Evolutionary conservation across 2,888 invertebrate species (phyloP), one percentile per base, ranked within the genome.

Genomic region (Chrysina gloriosa): DNA sequence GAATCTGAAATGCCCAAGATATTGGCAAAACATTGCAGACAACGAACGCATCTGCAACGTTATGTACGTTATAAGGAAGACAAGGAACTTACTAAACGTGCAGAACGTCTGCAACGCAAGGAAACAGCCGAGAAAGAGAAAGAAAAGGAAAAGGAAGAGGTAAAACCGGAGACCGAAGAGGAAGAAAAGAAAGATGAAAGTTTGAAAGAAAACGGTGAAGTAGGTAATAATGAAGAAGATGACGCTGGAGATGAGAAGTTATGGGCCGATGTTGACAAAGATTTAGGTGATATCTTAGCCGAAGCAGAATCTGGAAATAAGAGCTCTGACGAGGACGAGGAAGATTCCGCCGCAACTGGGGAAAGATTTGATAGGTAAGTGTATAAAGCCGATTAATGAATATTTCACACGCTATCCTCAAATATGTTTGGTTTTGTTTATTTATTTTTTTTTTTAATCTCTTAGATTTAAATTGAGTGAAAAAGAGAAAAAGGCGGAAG

Each of bases 221-320:
- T 73, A 27, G 71, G 58, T 9, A 74, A 74, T 21, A 56, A 36
- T 45, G 71, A 69, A 6, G 85, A 83, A n/a, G 84, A 84, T 23
- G 89, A 85, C 34, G 82, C 84, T 27, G 87, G 84, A 68, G 89
- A 90, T 74, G 92, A 92, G 75, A 91, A 92, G 77, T 77, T 92
- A 65, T 93, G 93, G 93, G 92, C 91, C 23, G 92, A 92, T 80
- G 92, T 93, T 27, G 92, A 93, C 79, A 93, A 93, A 78, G 92
- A 92, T 80, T 85, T 93, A 69, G 92, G 92, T 3, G 92, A 92
- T 77, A 84, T 93, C 63, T 83, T 93, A 31, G 87, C 91, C 9
- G 90, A 90, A 79, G 89, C 79, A 19, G 90, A 89, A 72, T 84
- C 85, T 0, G 88, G 89, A 0, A 82, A 80, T 36, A 86, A 86